Conservation (phyloP, 2,888 invertebrate genomes). For the Macropis europaea region DNA sequence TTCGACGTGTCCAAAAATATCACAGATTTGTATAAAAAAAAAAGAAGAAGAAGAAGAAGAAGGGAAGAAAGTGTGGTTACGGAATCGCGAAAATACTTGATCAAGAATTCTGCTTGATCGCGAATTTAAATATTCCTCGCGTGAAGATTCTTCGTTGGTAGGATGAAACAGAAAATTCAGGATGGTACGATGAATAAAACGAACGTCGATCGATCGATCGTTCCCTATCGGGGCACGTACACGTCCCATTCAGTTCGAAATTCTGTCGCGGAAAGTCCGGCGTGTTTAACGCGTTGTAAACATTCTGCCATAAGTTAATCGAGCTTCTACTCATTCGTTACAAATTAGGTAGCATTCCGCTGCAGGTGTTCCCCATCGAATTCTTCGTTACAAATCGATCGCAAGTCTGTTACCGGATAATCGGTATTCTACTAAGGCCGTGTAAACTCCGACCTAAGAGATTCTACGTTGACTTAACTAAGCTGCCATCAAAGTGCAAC, state of each 20-base stretch:
- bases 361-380: constrained; percentile 4
- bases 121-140: background rate
- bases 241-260: background rate
- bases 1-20: constrained; percentile 16
- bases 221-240: background rate
- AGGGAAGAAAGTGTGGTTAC: background rate
- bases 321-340: constrained; percentile 1
- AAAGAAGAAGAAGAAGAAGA: no score
- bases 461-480: background rate
- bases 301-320: constrained; percentile 16
- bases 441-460: background rate
- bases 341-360: constrained; percentile 18
- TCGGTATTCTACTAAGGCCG: constrained; percentile 5
- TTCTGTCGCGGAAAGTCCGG: background rate
- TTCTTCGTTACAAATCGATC: constrained; percentile 2
- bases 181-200: no score
- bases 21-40: constrained; percentile 19
- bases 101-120: background rate
- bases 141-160: background rate
- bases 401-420: background rate
- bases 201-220: background rate
- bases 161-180: no score
- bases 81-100: background rate
- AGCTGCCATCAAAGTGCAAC: no score
- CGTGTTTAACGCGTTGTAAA: background rate